phyloP scores from a whole-genome alignment of 2,888 invertebrate genomes.

The Scaeva pyrastri region DNA sequence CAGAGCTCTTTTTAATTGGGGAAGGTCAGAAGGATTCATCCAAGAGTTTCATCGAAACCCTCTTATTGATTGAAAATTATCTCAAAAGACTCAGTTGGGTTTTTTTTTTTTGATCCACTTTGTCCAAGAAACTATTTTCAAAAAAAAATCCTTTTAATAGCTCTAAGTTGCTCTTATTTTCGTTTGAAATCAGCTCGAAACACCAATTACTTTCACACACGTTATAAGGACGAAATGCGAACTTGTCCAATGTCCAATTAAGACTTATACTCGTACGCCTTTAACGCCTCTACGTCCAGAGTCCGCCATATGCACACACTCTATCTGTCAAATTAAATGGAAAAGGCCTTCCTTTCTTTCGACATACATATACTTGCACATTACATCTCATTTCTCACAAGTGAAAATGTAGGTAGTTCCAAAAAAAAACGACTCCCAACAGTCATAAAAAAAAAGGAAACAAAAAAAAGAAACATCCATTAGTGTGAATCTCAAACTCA shows the following conservation, averaged over 20 bases:
- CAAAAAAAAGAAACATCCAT: slow-evolving; percentile 24
- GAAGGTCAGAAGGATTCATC: too few species aligned
- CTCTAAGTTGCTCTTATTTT: neutral
- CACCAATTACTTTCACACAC: neutral
- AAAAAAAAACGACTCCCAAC: neutral
- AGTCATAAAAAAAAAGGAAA: neutral
- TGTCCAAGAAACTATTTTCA: too few species aligned
- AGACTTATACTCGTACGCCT: neutral
- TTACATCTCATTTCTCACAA: neutral
- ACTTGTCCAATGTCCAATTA: slow-evolving; percentile 31
- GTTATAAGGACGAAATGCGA: neutral
- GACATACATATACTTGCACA: neutral
- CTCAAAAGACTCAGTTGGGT: too few species aligned
- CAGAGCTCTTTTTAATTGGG: too few species aligned
- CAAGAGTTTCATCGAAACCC: too few species aligned
- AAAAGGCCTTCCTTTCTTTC: neutral
- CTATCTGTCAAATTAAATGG: slow-evolving; percentile 14
- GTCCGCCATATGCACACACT: neutral
- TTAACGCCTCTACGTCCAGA: too few species aligned
- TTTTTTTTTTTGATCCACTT: too few species aligned
- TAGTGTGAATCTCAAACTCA: slow-evolving; percentile 23
- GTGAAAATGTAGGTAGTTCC: neutral
- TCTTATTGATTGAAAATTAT: too few species aligned
- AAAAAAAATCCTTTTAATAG: neutral
- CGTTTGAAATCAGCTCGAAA: neutral